Percentiles rank a stretch among this genome's conserved stretches.
Conservation (phyloP, 1,140 invertebrate genomes). For the Chrysopa pallens region DNA sequence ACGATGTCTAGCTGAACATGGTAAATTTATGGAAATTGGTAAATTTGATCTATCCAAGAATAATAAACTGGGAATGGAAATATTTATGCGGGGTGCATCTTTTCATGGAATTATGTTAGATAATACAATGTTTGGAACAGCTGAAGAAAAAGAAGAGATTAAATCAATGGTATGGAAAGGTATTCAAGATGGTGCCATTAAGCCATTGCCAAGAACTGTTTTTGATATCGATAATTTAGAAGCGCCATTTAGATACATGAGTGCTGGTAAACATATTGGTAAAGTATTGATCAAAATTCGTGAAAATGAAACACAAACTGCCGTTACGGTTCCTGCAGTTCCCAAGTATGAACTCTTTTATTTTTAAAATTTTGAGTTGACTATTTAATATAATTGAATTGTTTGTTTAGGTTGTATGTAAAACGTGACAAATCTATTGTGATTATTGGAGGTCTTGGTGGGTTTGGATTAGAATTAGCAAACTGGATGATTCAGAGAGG, state of each 20-base stretch:
- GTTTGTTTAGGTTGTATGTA: not conserved
- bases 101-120: slow-evolving; percentile 51
- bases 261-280: slow-evolving; percentile 54
- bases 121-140: too few species aligned
- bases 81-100: slow-evolving; percentile 66
- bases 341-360: slow-evolving; percentile 18
- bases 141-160: too few species aligned
- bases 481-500: slow-evolving; percentile 41
- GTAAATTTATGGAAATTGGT: slow-evolving; percentile 16
- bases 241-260: slow-evolving; percentile 51
- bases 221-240: slow-evolving; percentile 39
- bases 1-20: slow-evolving; percentile 44
- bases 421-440: not conserved
- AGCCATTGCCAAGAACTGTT: slow-evolving; percentile 34
- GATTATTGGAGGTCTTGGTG: slow-evolving; percentile 44
- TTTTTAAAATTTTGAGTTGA: too few species aligned
- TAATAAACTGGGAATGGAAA: slow-evolving; percentile 43
- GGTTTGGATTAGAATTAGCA: slow-evolving; percentile 41
- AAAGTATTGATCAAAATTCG: slow-evolving; percentile 8
- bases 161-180: slow-evolving; percentile 17
- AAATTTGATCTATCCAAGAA: slow-evolving; percentile 50
- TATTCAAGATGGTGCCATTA: slow-evolving; percentile 40
- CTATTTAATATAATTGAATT: too few species aligned
- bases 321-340: slow-evolving; percentile 24
- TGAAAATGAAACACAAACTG: too few species aligned